Evolutionary conservation across 2,888 invertebrate species (phyloP), one percentile per base, ranked within the genome.

Genomic region (Kryphioiulus occultus): DNA sequence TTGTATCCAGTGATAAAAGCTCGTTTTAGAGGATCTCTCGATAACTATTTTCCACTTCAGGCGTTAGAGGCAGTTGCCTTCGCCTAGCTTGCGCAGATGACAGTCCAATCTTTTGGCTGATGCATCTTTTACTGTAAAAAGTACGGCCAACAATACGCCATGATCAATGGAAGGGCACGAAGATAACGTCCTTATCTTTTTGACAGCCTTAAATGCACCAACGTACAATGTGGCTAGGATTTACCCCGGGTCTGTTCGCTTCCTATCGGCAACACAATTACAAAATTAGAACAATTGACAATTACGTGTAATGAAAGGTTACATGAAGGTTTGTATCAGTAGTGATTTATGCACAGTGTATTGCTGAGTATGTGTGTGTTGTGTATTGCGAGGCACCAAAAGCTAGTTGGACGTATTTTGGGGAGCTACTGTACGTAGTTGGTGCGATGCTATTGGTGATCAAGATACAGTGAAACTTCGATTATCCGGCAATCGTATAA

Each of bases 91-190:
- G 68, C 68, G 10, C 7, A 26, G 26, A 68, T 68, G 68, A 68
- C 68, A 68, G 26, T 68, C 68, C 68, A 68, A 68, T 68, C 68
- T 68, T 68, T 68, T n/a, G 26, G 22, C 26, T 68, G 68, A 68
- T 68, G 68, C 68, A 68, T 68, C 68, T 68, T 68, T 68, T 68
- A 68, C 68, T 68, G 68, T 26, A 68, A 68, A 68, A 68, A 22
- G 68, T 26, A 68, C 12, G 26, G 26, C 68, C 68, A 26, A 68
- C 68, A 68, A 68, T 68, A 68, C 5, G 68, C 68, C 68, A n/a
- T 68, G 68, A 68, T 68, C 68, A 68, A 68, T 68, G 68, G 10
- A n/a, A 68, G 68, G 68, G 68, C 68, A 68, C n/a, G 26, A 12
- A 68, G 68, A 68, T 68, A 68, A 68, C 26, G 26, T 26, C 68